These are phyloP conservation scores for Sialis fuliginosa DNA, from an alignment of 2,888 invertebrate species.

Conservation along the genomic window DNA sequence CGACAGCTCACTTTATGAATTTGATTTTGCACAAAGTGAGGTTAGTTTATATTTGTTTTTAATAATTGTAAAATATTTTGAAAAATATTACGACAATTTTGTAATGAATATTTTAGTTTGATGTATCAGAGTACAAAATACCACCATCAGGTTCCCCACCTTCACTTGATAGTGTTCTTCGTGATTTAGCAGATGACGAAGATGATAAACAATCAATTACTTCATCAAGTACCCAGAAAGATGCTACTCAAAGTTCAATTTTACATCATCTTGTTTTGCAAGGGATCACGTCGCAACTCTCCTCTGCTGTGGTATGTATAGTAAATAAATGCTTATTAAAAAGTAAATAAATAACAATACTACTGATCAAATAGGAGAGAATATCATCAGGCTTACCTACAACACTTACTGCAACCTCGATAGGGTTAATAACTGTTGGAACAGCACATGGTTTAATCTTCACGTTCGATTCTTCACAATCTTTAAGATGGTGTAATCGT, in stretches of 20 bases:
- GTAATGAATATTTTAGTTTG: constrained; percentile 35
- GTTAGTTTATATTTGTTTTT: constrained; percentile 2
- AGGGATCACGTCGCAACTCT: constrained; percentile 75
- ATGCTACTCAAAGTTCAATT: constrained; percentile 37
- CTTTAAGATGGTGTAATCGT: constrained; percentile 73
- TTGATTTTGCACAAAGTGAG: constrained; percentile 5
- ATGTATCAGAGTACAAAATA: constrained; percentile 66
- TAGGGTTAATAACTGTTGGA: constrained; percentile 73
- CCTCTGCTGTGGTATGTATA: constrained; percentile 60
- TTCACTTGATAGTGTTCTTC: constrained; percentile 64
- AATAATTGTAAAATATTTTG: background rate
- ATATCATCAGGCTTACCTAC: constrained; percentile 81
- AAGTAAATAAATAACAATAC: constrained; percentile 1
- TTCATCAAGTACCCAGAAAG: constrained; percentile 17
- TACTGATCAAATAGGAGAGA: constrained; percentile 42
- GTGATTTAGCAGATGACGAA: constrained; percentile 50
- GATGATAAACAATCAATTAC: constrained; percentile 33
- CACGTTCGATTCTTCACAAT: constrained; percentile 73
- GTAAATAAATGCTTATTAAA: constrained; percentile 3
- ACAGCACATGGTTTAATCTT: constrained; percentile 86
- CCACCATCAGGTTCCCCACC: constrained; percentile 54
- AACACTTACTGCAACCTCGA: constrained; percentile 54
- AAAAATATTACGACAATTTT: background rate
- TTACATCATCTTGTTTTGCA: constrained; percentile 66
- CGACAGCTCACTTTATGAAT: constrained; percentile 5